phyloP scores from a whole-genome alignment of 2,888 invertebrate genomes.

The Bellardia pandia region DNA sequence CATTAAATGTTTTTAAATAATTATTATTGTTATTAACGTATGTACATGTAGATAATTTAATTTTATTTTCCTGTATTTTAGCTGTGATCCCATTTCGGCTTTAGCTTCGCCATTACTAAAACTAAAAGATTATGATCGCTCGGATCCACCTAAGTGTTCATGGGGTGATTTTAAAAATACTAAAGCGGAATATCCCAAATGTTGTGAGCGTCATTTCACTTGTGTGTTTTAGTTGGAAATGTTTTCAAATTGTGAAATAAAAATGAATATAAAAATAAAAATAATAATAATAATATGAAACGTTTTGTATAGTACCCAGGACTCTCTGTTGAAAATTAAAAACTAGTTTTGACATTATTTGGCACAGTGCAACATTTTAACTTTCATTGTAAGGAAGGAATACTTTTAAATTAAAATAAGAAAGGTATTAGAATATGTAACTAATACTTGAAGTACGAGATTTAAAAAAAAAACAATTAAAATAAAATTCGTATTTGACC shows the following conservation, averaged over 20 bases:
- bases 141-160: slow-evolving; percentile 65
- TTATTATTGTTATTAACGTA: neutral
- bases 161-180: slow-evolving; percentile 71
- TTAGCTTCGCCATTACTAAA: slow-evolving; percentile 63
- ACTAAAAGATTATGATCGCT: slow-evolving; percentile 65
- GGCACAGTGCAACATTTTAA: neutral
- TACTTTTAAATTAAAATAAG: too few relatives aligned
- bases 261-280: neutral
- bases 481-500: too few relatives aligned
- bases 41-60: neutral
- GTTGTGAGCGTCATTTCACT: slow-evolving; percentile 69
- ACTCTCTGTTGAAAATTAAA: neutral
- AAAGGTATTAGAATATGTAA: too few relatives aligned
- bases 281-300: neutral
- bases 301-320: neutral
- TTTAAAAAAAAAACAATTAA: too few relatives aligned
- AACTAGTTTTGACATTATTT: neutral
- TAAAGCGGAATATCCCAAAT: slow-evolving; percentile 67
- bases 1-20: neutral
- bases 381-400: too few relatives aligned
- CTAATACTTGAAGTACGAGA: too few relatives aligned
- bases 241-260: neutral
- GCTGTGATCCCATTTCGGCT: slow-evolving; percentile 71
- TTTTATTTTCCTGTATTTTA: slow-evolving; percentile 18
- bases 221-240: slow-evolving; percentile 52